Conservation (phyloP, 1,140 invertebrate genomes). For the Hycleus phaleratus region DNA sequence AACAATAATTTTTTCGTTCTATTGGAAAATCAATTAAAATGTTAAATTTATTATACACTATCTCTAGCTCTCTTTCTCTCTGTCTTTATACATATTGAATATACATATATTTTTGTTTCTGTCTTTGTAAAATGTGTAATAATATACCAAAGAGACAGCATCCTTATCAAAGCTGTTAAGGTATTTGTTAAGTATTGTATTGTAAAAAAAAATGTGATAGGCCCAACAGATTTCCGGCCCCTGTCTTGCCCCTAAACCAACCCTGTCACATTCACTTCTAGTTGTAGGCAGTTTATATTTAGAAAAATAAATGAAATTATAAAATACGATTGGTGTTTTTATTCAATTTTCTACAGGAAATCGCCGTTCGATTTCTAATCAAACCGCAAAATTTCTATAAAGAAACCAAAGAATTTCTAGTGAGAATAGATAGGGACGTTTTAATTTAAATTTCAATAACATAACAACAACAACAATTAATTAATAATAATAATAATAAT, state of each 20-base stretch:
- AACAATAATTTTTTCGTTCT: neutral
- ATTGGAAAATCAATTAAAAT: too few relatives aligned
- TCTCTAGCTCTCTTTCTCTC: too few relatives aligned
- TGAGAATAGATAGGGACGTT: too few relatives aligned
- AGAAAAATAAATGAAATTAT: constrained; percentile 38
- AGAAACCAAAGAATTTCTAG: too few relatives aligned
- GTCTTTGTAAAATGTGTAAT: constrained; percentile 39
- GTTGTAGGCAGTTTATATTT: constrained; percentile 41
- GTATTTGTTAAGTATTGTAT: constrained; percentile 42
- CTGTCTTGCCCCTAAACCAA: constrained; percentile 36
- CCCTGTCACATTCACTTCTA: constrained; percentile 42
- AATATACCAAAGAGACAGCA: constrained; percentile 41
- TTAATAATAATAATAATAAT: too few relatives aligned
- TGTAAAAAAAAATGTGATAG: constrained; percentile 42
- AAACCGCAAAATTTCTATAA: too few relatives aligned
- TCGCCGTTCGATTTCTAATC: too few relatives aligned
- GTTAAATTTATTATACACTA: too few relatives aligned
- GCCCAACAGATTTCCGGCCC: constrained; percentile 37
- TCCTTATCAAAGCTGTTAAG: constrained; percentile 37
- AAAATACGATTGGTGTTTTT: too few relatives aligned
- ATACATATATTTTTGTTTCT: constrained; percentile 30
- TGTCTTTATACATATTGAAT: constrained; percentile 6
- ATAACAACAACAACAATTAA: too few relatives aligned
- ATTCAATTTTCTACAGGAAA: too few relatives aligned
- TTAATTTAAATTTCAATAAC: too few relatives aligned